Conservation (phyloP, 1,140 invertebrate genomes). For the Micrasema longulum region DNA sequence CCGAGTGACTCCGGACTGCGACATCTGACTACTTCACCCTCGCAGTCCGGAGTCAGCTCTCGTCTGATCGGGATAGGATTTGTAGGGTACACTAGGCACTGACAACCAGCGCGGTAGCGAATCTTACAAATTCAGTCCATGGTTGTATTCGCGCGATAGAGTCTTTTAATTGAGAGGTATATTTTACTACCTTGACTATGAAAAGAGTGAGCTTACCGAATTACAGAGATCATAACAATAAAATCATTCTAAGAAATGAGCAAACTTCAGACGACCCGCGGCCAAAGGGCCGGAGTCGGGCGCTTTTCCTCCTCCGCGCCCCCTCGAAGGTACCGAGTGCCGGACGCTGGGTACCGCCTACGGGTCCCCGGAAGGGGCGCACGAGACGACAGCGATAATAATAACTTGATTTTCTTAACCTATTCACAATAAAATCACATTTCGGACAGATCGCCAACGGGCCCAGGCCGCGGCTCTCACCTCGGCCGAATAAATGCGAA, state of each 20-base stretch:
- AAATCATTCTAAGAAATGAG: background rate
- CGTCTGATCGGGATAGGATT: background rate
- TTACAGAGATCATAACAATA: background rate
- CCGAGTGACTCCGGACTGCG: too few relatives aligned
- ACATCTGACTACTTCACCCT: too few relatives aligned
- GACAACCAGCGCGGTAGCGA: too few relatives aligned
- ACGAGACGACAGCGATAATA: slow-evolving; percentile 29
- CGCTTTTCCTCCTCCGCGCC: too few relatives aligned
- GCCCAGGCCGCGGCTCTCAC: background rate
- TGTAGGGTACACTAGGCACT: too few relatives aligned
- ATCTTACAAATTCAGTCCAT: slow-evolving; percentile 21
- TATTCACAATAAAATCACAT: slow-evolving; percentile 39
- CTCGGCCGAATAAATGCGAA: background rate
- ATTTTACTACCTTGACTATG: slow-evolving; percentile 1
- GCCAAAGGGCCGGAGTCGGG: background rate
- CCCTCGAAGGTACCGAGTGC: too few relatives aligned
- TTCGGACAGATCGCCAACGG: background rate
- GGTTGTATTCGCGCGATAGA: slow-evolving; percentile 1
- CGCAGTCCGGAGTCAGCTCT: background rate
- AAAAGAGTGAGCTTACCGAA: slow-evolving; percentile 14
- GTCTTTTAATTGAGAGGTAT: slow-evolving; percentile 1
- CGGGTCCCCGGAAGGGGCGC: too few relatives aligned
- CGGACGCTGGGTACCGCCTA: too few relatives aligned
- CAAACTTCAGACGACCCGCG: slow-evolving; percentile 1
- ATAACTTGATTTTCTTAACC: slow-evolving; percentile 5